phyloP scores from a whole-genome alignment of 2,797 vertebrate species.

The Glossophaga mutica region DNA sequence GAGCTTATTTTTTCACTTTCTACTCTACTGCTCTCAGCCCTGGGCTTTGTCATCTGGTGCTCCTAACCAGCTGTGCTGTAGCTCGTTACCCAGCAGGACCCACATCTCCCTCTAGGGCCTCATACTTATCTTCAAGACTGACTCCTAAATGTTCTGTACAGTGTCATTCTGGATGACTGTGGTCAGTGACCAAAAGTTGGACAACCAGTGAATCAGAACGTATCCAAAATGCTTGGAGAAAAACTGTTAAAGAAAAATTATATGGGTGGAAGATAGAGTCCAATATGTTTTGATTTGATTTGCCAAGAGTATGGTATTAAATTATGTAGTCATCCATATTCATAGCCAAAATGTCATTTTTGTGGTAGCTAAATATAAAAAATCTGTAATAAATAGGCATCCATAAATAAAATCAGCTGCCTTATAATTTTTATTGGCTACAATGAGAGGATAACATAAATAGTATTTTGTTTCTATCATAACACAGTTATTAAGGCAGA shows the following conservation, averaged over 20 bases:
- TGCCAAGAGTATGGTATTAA: constrained; percentile 62
- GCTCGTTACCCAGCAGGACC: neutral
- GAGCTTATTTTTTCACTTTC: neutral
- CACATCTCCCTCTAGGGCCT: too few species aligned
- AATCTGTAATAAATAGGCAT: constrained; percentile 66
- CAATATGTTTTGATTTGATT: constrained; percentile 68
- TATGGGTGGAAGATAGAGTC: constrained; percentile 41
- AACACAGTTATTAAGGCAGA: constrained; percentile 66
- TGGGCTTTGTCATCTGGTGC: neutral
- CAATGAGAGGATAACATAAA: constrained; percentile 56
- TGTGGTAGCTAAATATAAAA: constrained; percentile 65
- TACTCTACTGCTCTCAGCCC: fast-evolving
- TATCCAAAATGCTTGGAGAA: neutral
- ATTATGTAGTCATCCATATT: constrained; percentile 62
- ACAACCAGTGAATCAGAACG: neutral
- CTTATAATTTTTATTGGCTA: constrained; percentile 73
- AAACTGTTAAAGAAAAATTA: constrained; percentile 47
- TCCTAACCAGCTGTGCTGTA: neutral
- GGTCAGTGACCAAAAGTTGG: constrained; percentile 7
- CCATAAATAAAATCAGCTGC: constrained; percentile 73
- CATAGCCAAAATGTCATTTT: constrained; percentile 64
- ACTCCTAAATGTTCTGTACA: neutral
- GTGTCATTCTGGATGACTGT: neutral
- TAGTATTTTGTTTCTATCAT: constrained; percentile 69
- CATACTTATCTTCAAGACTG: neutral